Evolutionary conservation across 2,113 vertebrate species (phyloP), one percentile per base, ranked within the genome.

Genomic region (Aegotheles bennettii): DNA sequence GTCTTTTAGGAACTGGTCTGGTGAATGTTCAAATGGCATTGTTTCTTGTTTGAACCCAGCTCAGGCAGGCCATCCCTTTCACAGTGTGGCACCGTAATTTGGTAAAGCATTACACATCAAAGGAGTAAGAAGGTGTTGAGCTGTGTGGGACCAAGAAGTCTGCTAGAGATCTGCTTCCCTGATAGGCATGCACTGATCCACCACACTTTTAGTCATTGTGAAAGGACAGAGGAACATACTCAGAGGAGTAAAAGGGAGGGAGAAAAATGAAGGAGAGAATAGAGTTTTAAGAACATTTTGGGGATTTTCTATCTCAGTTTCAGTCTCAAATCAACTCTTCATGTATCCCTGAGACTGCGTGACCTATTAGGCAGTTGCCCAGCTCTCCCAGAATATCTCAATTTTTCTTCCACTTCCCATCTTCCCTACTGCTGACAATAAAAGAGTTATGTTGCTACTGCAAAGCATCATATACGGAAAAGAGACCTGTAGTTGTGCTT

Each of bases 111-210:
- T 36, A 48, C 21, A 31, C 0, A 0, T 73, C 31, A 26, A 69
- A 80, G 1, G 2, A 69, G 4, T 35, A 76, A 84, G 76, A 73
- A 65, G 12, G 15, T 2, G 8, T 10, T 77, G 43, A 83, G 16
- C 38, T 51, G 3, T 7, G 12, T 23, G 38, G 9, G 36, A 57
- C 25, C 0, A 0, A 61, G 26, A 2, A 63, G 2, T 10, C 40
- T 76, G 25, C 16, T 29, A 75, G 15, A 33, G 5, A 12, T 35
- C 24, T n/a, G 6, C 36, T 47, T 61, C 40, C 7, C 33, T 89
- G 28, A 29, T 74, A 29, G 15, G 5, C 40, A 60, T 13, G 7
- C 31, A 60, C 57, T 69, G 13, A 69, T 56, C 18, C 54, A 56
- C 21, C 31, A 13, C 10, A 57, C 2, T 76, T 8, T 28, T 51